A percentile compares a stretch with the other conserved stretches of the same genome.
Evolutionary conservation across 92 coral and sea anemone species (phyloP).

Genomic region (Nematostella vectensis): DNA sequence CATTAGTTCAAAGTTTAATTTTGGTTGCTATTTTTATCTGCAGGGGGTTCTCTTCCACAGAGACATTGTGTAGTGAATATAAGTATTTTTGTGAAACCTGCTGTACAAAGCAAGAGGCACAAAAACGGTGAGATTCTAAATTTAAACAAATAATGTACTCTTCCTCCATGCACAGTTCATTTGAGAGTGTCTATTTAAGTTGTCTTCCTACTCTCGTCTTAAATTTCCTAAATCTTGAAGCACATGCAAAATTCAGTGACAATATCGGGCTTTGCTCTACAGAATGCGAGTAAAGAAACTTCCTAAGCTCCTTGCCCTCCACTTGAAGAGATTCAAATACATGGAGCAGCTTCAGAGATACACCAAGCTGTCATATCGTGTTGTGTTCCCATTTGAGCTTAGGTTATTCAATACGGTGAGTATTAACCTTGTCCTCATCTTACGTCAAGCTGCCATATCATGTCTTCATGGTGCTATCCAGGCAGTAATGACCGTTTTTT

Average conservation of each 20-base stretch:
- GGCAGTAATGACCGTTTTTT: too few species aligned
- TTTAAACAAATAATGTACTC: too few species aligned
- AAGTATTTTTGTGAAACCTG: constrained; percentile 98
- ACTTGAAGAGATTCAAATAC: constrained; percentile 90
- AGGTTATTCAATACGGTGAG: constrained; percentile 96
- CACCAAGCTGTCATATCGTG: constrained; percentile 95
- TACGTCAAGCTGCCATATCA: too few species aligned
- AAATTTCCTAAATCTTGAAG: not conserved
- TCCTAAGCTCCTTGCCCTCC: constrained; percentile 91
- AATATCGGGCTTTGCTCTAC: not conserved
- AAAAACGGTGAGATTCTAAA: constrained; percentile 60
- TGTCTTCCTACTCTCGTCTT: not conserved
- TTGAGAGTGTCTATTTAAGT: not conserved
- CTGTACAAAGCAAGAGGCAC: constrained; percentile 97
- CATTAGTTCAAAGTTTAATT: too few species aligned
- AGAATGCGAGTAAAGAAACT: constrained; percentile 98
- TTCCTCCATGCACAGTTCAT: not conserved
- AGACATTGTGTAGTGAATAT: constrained; percentile 93
- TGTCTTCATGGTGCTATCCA: too few species aligned
- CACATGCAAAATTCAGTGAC: too few species aligned
- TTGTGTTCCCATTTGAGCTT: constrained; percentile 90
- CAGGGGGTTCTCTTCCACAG: constrained; percentile 99
- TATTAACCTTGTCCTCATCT: too few species aligned
- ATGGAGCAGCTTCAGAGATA: constrained; percentile 95
- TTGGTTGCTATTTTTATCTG: constrained; percentile 6